Conservation (phyloP, 2,888 invertebrate genomes). For the Drosophila birchii region DNA sequence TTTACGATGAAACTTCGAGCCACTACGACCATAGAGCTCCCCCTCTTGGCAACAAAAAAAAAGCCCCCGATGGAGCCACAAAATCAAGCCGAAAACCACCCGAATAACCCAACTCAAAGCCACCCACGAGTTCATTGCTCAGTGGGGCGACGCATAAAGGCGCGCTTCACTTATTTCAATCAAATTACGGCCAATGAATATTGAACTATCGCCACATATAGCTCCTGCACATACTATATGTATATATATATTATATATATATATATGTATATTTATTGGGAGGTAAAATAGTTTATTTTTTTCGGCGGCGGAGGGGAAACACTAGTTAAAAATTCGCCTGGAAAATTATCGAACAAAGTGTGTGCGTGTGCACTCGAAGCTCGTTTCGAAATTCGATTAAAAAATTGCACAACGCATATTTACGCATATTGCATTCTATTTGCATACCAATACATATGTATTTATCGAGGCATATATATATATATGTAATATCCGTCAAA, state of each 20-base stretch:
- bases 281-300: conserved; percentile 41
- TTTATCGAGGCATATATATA: not conserved
- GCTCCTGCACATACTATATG: conserved; percentile 12
- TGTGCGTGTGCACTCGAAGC: conserved; percentile 5
- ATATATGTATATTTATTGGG: conserved; percentile 7
- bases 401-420: conserved; percentile 36
- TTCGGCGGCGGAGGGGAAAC: conserved; percentile 9
- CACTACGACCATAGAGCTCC: conserved; percentile 4
- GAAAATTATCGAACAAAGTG: conserved; percentile 35
- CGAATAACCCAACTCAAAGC: not conserved
- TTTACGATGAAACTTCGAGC: conserved; percentile 58
- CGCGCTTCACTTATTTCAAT: conserved; percentile 74
- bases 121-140: conserved; percentile 57
- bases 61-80: not conserved
- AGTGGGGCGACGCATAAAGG: conserved; percentile 75
- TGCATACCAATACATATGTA: conserved; percentile 17
- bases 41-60: not conserved
- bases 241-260: not conserved
- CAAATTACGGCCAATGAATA: conserved; percentile 80
- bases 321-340: conserved; percentile 22
- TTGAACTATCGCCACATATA: conserved; percentile 66
- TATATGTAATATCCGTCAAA: conserved; percentile 26
- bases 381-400: conserved; percentile 33
- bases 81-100: conserved; percentile 10
- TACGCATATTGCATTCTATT: conserved; percentile 37